A percentile compares a stretch with the other conserved stretches of the same genome.
phyloP scores from a whole-genome alignment of 2,888 invertebrate genomes.

The Toxonevra muliebris region DNA sequence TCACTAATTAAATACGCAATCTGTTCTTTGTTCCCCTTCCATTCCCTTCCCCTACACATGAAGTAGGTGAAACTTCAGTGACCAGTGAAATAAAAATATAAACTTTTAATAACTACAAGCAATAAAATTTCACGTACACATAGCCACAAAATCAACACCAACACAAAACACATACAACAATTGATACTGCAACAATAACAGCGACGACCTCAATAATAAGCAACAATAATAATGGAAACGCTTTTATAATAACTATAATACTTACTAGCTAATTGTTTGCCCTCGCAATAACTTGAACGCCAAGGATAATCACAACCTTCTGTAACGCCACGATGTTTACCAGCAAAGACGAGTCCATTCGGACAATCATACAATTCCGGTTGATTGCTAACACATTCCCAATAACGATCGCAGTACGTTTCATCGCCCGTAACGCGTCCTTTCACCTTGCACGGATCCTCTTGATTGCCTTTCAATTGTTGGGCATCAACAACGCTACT shows the following conservation, averaged over 20 bases:
- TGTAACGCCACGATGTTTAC: conserved; percentile 86
- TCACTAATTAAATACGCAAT: too few relatives aligned
- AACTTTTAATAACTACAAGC: too few relatives aligned
- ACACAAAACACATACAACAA: neutral
- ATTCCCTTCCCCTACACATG: too few relatives aligned
- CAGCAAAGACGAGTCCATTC: conserved; percentile 89
- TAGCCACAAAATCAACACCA: neutral
- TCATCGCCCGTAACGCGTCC: conserved; percentile 79
- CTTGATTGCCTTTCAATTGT: conserved; percentile 63
- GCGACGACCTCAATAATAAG: neutral
- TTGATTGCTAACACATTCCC: conserved; percentile 87
- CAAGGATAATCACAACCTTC: conserved; percentile 92
- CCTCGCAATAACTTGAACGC: conserved; percentile 87
- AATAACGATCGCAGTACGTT: conserved; percentile 80
- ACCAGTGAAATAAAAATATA: too few relatives aligned
- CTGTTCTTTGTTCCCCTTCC: too few relatives aligned
- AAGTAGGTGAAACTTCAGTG: too few relatives aligned
- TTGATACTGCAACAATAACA: neutral
- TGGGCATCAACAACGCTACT: conserved; percentile 34
- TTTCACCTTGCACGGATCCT: conserved; percentile 86
- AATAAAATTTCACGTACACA: neutral
- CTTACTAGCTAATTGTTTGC: conserved; percentile 79
- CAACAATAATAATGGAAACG: neutral
- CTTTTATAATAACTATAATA: conserved; percentile 39
- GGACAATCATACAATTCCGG: conserved; percentile 89